Conservation (phyloP, 2,797 vertebrate genomes). For the Dromococcyx pavoninus region DNA sequence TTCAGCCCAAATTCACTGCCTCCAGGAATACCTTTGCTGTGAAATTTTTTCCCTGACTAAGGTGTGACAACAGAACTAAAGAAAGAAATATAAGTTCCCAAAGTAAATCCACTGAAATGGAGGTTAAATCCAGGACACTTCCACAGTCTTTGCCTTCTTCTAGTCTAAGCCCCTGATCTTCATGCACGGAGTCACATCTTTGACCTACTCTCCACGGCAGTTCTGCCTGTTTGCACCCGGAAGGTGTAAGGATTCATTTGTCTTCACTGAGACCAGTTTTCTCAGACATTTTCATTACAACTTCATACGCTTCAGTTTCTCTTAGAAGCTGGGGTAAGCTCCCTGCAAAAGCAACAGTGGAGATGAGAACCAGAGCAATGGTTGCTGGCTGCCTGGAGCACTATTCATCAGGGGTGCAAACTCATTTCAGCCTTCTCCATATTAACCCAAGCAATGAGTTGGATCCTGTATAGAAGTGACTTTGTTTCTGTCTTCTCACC, state of each 20-base stretch:
- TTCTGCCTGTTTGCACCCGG: neutral
- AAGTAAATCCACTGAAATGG: neutral
- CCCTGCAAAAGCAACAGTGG: neutral
- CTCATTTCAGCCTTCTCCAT: neutral
- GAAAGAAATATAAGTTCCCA: neutral
- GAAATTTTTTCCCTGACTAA: neutral
- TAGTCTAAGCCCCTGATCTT: neutral
- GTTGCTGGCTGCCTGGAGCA: neutral
- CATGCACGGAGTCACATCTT: neutral
- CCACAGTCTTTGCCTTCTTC: neutral
- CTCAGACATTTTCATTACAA: conserved; percentile 39
- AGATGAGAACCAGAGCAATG: neutral
- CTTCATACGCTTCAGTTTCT: neutral
- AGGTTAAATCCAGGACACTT: neutral
- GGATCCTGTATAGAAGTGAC: neutral
- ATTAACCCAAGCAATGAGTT: neutral
- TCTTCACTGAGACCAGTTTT: conserved; percentile 21
- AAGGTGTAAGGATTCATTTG: neutral
- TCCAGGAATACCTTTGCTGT: neutral
- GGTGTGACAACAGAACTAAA: neutral
- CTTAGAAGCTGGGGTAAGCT: neutral
- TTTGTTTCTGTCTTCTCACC: neutral
- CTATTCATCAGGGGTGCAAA: neutral
- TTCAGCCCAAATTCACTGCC: neutral
- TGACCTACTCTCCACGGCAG: neutral